Evolutionary conservation across 2,797 vertebrate species (phyloP), one percentile per base, ranked within the genome.

Genomic region (Falco peregrinus): DNA sequence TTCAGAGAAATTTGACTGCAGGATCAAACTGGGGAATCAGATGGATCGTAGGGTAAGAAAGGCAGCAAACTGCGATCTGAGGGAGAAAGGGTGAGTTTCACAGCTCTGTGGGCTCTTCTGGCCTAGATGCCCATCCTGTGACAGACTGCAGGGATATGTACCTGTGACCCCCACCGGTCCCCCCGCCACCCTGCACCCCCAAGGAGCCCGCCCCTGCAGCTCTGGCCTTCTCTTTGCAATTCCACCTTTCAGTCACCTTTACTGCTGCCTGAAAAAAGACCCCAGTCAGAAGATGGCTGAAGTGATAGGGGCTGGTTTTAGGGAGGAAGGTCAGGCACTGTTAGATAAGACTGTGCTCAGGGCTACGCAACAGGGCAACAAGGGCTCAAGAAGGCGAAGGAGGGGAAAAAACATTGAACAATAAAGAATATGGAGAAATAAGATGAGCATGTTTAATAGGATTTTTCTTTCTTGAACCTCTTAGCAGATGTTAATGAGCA

Each of bases 401-500:
- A 53, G 26, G 48, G 89, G 5, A 48, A 84, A 68, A 67, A 78
- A 9, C 10, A n/a, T 0, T 1, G 16, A 88, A 84, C 31, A 71
- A 69, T 67, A 76, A 82, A 77, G 81, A 92, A 59, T 84, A 80
- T 54, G 37, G 63, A 95, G 85, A 82, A 95, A 81, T 81, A 91
- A 93, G 87, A 96, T 69, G 92, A 94, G 91, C 85, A 47, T 7
- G 31, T 84, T 94, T 94, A 96, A 97, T 92, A 94, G 94, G 89
- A 94, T 92, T 96, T 95, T 95, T 93, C 79, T 96, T 92, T 88
- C 92, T 91, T 89, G 94, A 97, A 97, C 95, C 92, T 94, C 96
- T 96, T 95, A 97, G 95, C 91, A 95, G 92, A 96, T 96, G 92
- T 94, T 97, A 96, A 95, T 91, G 95, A 96, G 90, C 87, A 84